These are phyloP conservation scores for Cataglyphis albicans DNA, from an alignment of 2,888 invertebrate genomes.

Conservation along the genomic window DNA sequence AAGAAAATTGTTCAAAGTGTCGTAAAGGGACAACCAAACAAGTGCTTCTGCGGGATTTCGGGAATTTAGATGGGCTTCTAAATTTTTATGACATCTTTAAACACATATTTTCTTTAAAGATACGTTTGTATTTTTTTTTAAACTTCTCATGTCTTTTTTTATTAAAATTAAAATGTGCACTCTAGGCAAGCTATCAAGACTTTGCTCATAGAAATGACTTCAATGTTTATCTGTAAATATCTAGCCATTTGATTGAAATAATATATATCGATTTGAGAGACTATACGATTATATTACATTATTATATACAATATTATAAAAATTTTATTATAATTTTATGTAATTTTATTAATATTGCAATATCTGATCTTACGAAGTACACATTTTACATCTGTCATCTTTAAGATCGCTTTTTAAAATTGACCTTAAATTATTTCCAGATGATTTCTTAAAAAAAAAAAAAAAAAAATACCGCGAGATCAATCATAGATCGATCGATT, in stretches of 20 bases:
- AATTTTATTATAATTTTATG: background rate
- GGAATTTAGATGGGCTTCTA: background rate
- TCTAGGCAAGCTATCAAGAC: no score
- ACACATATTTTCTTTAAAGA: background rate
- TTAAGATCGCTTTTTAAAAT: background rate
- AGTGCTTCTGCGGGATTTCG: background rate
- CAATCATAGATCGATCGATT: background rate
- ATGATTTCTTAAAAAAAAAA: background rate
- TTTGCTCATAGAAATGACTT: no score
- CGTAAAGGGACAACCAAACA: background rate
- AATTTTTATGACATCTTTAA: background rate
- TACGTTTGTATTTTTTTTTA: background rate
- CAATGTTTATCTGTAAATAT: background rate
- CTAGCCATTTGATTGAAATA: background rate
- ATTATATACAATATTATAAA: background rate
- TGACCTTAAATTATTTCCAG: background rate
- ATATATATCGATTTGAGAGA: background rate
- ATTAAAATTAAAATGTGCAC: background rate
- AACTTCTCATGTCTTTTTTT: background rate
- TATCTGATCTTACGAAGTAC: background rate
- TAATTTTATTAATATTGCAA: background rate
- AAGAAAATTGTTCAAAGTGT: constrained; percentile 28
- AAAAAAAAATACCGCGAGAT: background rate
- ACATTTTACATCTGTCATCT: background rate
- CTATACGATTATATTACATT: background rate